Percentiles rank a stretch among this genome's conserved stretches.
Evolutionary conservation across 2,113 vertebrate genomes (phyloP).

Genomic region (Formicarius rufipectus): DNA sequence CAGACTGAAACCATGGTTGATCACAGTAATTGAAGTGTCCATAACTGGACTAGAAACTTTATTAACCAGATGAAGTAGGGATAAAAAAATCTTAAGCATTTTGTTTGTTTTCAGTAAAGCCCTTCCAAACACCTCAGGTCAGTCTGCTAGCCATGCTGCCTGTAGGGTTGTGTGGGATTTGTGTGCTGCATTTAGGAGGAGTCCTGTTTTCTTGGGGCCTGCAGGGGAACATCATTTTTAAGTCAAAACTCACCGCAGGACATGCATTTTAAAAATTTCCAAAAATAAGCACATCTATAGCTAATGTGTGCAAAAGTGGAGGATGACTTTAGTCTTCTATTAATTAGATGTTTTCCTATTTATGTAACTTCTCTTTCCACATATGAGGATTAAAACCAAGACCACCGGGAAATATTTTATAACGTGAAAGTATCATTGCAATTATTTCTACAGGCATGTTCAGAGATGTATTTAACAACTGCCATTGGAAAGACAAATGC

Average conservation of each 20-base stretch:
- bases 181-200: background rate
- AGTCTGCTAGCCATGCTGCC: background rate
- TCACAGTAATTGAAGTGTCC: background rate
- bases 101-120: background rate
- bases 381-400: background rate
- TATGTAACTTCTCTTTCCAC: background rate
- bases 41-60: background rate
- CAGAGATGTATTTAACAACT: background rate
- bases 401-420: background rate
- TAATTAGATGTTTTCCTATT: background rate
- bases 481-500: background rate
- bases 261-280: background rate
- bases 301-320: background rate
- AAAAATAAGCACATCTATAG: background rate
- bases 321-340: background rate
- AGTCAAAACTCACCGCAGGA: background rate
- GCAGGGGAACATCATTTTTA: background rate
- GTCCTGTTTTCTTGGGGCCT: background rate
- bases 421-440: background rate
- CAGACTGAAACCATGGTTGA: background rate
- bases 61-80: background rate
- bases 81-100: background rate
- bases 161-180: rapidly evolving
- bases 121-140: background rate
- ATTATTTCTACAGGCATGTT: background rate